phyloP scores from a whole-genome alignment of 2,888 invertebrate species.

The Nebria brevicollis region DNA sequence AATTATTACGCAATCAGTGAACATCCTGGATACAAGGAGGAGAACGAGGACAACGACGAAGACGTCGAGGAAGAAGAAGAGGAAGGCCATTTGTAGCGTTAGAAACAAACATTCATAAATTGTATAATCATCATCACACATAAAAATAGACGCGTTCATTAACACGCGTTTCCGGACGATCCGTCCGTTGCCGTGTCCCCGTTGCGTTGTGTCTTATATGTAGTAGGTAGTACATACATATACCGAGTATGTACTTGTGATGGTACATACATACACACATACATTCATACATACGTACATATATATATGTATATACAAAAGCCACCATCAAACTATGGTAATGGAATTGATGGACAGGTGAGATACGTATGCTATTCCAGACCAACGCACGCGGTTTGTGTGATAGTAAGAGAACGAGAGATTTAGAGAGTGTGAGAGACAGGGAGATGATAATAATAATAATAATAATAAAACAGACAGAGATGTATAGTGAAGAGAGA shows the following conservation, averaged over 20 bases:
- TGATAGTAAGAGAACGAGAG: slow-evolving; percentile 17
- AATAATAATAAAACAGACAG: slow-evolving; percentile 11
- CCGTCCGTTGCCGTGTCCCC: neutral
- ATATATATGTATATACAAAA: neutral
- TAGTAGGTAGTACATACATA: neutral
- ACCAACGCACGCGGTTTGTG: neutral
- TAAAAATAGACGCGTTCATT: neutral
- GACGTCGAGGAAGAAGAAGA: slow-evolving; percentile 87
- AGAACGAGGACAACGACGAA: slow-evolving; percentile 85
- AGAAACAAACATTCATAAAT: neutral
- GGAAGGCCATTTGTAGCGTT: slow-evolving; percentile 67
- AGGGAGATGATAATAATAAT: slow-evolving; percentile 17
- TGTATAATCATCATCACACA: neutral
- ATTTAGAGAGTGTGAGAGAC: slow-evolving; percentile 16
- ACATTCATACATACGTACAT: neutral
- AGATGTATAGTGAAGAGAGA: slow-evolving; percentile 16
- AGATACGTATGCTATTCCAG: neutral
- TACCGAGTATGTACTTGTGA: neutral
- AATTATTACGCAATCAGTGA: slow-evolving; percentile 96
- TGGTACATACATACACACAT: neutral
- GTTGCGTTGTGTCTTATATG: neutral
- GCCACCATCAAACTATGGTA: neutral
- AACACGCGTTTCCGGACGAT: neutral
- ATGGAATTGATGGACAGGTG: slow-evolving; percentile 1
- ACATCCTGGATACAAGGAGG: slow-evolving; percentile 93